Conservation (phyloP, 2,797 vertebrate species). For the Bradypodion pumilum region DNA sequence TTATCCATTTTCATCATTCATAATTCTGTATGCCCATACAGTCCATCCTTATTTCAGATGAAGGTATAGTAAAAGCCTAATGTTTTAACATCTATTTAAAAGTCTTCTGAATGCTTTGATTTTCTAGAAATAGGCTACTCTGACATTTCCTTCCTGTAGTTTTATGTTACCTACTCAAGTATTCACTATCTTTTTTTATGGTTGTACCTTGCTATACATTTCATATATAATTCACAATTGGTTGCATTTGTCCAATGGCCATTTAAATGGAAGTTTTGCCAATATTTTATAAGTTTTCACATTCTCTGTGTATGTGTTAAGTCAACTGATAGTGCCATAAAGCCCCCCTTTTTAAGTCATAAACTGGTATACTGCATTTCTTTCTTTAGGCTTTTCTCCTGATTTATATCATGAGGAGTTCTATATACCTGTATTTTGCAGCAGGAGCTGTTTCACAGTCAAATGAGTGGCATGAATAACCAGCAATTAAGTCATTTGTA, state of each 20-base stretch:
- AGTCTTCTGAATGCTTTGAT: conserved; percentile 16
- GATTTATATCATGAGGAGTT: background rate
- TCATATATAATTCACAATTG: conserved; percentile 18
- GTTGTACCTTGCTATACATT: background rate
- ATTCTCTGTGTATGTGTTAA: background rate
- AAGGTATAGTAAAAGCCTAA: background rate
- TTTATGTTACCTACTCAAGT: conserved; percentile 8
- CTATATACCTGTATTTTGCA: background rate
- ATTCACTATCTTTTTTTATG: conserved; percentile 17
- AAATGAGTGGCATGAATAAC: background rate
- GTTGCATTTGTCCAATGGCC: conserved; percentile 1
- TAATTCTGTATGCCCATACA: background rate
- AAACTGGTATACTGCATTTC: background rate
- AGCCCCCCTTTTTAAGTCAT: background rate
- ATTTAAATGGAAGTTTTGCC: background rate
- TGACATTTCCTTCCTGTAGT: conserved; percentile 4
- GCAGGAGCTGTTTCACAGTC: background rate
- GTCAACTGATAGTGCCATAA: background rate
- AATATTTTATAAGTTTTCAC: background rate
- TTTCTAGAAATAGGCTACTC: background rate
- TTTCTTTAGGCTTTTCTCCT: background rate
- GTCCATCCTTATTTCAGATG: background rate
- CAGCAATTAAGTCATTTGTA: background rate
- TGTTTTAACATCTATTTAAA: conserved; percentile 2
- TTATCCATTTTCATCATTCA: background rate